Base-by-base conservation (phyloP, 2,797 vertebrate species). In the Choloepus didactylus region DNA sequence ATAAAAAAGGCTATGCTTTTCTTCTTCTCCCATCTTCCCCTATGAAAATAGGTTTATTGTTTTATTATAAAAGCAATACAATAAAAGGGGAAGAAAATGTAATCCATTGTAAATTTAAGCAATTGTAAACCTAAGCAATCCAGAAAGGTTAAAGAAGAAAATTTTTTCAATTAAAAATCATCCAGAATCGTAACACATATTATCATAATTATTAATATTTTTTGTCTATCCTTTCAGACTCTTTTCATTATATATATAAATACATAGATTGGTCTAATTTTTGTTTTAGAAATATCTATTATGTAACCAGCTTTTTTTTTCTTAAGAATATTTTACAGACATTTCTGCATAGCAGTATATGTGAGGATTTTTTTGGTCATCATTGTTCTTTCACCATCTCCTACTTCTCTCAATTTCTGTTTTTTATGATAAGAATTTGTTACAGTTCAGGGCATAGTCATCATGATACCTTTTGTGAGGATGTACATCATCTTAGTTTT, bases 401-500 rank as follows among this genome's bases (percentile, higher is more conserved):
- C n/a, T 82, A 56, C 56, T 89, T 77, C 64, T 94, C 72, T 87
- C 44, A 44, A 19, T 94, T 92, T 90, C 67, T 91, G 0, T 81
- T 81, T 89, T 94, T 92, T 91, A 87, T 77, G 35, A 70, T 79
- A 72, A 80, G 14, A 87, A 72, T 87, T 92, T 94, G 69, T 80
- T 90, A 64, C 18, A 67, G 41, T 29, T 75, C 29, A 84, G 12
- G 76, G 16, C 41, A 60, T 84, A 92, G 51, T 92, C 35, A 95
- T 75, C 38, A 92, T 19, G 92, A 72, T 11, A 80, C 38, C 84
- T 69, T 89, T 95, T 82, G 21, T 72, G 7, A 92, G 10, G 2
- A 18, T 41, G 60, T 66, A n/a, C n/a, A 85, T 95, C 41, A 85
- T 77, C 91, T 93, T 87, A 84, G 35, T 89, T 91, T 96, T 92